phyloP scores from a whole-genome alignment of 2,888 invertebrate genomes.

The Thereva nobilitata region DNA sequence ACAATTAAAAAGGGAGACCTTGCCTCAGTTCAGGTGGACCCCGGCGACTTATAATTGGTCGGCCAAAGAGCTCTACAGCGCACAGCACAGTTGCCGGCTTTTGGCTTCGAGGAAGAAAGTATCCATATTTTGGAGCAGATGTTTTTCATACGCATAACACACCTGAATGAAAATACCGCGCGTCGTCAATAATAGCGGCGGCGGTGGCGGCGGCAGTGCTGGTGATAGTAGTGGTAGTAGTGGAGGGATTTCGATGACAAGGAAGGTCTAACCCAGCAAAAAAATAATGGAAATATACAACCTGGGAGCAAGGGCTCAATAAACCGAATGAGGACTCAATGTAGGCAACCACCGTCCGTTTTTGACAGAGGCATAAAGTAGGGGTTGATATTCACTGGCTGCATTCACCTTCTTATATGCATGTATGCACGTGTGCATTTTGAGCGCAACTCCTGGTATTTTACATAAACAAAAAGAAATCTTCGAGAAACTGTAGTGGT shows the following conservation, averaged over 20 bases:
- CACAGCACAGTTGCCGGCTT: conserved; percentile 27
- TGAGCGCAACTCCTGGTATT: conserved; percentile 23
- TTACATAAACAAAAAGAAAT: conserved; percentile 12
- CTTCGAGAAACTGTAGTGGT: conserved; percentile 7
- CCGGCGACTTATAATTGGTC: conserved; percentile 31
- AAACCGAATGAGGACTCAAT: conserved; percentile 10
- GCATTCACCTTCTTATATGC: not conserved
- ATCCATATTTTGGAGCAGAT: conserved; percentile 41
- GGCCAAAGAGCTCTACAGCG: not conserved
- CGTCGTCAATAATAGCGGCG: not conserved
- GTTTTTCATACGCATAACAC: conserved; percentile 37
- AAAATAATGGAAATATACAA: conserved; percentile 28
- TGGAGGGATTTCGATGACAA: conserved; percentile 3
- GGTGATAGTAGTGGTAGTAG: not conserved
- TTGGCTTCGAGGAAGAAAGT: conserved; percentile 39
- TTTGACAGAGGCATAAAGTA: conserved; percentile 25
- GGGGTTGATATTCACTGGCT: conserved; percentile 17
- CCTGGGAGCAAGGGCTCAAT: conserved; percentile 12
- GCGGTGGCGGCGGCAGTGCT: not conserved
- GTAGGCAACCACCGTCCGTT: conserved; percentile 10
- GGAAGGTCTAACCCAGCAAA: conserved; percentile 14
- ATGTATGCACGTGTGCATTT: conserved; percentile 16
- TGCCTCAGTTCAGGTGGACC: conserved; percentile 21
- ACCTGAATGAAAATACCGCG: conserved; percentile 8
- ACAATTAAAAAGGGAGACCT: conserved; percentile 33